Evolutionary conservation across 1,140 invertebrate species (phyloP).

Genomic region (Eurosta solidaginis): DNA sequence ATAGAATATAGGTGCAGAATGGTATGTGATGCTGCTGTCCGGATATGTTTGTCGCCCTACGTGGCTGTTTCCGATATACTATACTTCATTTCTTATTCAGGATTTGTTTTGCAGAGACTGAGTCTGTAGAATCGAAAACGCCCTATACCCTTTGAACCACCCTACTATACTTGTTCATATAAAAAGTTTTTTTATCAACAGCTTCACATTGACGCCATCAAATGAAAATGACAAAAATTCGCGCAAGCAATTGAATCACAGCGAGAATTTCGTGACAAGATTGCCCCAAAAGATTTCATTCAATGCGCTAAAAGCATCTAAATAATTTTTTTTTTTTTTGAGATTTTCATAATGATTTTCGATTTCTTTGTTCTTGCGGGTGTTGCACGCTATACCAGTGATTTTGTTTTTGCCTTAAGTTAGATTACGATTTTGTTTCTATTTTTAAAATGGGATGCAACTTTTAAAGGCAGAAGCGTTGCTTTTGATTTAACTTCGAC

Average conservation of each 20-base stretch:
- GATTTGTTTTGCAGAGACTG: too few relatives aligned
- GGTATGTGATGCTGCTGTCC: too few relatives aligned
- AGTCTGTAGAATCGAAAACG: too few relatives aligned
- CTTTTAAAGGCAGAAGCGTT: constrained; percentile 16
- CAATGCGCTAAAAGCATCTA: constrained; percentile 16
- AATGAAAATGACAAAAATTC: constrained; percentile 19
- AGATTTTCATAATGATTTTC: background rate
- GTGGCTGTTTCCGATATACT: too few relatives aligned
- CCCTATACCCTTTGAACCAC: too few relatives aligned
- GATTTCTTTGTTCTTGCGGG: constrained; percentile 20
- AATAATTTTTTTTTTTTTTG: too few relatives aligned
- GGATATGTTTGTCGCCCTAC: too few relatives aligned
- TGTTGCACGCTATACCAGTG: background rate
- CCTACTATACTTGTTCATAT: too few relatives aligned
- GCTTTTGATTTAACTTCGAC: constrained; percentile 18
- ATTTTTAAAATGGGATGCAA: background rate
- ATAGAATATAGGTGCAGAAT: too few relatives aligned
- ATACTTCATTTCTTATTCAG: too few relatives aligned
- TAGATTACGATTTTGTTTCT: background rate
- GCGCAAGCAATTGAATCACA: background rate
- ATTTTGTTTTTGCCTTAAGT: background rate
- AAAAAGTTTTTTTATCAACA: background rate
- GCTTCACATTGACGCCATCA: background rate
- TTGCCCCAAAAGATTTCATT: constrained; percentile 28
- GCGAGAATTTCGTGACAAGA: constrained; percentile 27